Conservation (phyloP, 2,888 invertebrate genomes). For the Zygothrica quintamaculata region DNA sequence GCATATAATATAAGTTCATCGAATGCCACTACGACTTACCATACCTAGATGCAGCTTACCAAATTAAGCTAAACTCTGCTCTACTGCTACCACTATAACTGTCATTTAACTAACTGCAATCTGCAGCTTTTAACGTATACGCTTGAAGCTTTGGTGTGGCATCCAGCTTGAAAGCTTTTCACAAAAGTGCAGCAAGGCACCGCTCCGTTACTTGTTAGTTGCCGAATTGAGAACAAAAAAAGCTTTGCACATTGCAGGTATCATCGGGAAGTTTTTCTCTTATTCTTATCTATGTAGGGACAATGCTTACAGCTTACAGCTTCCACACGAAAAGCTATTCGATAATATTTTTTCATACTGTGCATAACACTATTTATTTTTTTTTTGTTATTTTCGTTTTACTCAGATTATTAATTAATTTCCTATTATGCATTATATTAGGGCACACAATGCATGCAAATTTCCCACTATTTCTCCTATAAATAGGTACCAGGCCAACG, state of each 20-base stretch:
- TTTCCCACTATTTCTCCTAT: slow-evolving; percentile 72
- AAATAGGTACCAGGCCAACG: background rate
- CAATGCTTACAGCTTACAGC: too few relatives aligned
- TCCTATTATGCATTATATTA: slow-evolving; percentile 2
- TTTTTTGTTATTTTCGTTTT: slow-evolving; percentile 2
- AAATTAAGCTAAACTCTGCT: slow-evolving; percentile 25
- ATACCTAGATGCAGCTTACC: slow-evolving; percentile 59
- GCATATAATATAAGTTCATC: too few relatives aligned
- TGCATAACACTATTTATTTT: too few relatives aligned
- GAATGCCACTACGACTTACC: too few relatives aligned
- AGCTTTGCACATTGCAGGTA: too few relatives aligned
- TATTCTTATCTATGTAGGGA: too few relatives aligned
- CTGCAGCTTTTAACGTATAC: slow-evolving; percentile 46
- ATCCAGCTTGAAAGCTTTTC: slow-evolving; percentile 41
- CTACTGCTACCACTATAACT: background rate
- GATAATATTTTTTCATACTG: slow-evolving; percentile 12
- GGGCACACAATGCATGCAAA: slow-evolving; percentile 18
- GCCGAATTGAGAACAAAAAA: slow-evolving; percentile 9
- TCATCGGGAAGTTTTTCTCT: too few relatives aligned
- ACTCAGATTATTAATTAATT: slow-evolving; percentile 10
- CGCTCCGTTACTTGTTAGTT: background rate
- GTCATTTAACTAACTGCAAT: slow-evolving; percentile 21
- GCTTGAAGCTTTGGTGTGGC: slow-evolving; percentile 40
- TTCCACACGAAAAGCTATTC: background rate
- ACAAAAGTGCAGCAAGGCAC: background rate